These are phyloP conservation scores for Conistra vaccinii DNA, from an alignment of 2,888 invertebrate genomes.

Conservation along the genomic window DNA sequence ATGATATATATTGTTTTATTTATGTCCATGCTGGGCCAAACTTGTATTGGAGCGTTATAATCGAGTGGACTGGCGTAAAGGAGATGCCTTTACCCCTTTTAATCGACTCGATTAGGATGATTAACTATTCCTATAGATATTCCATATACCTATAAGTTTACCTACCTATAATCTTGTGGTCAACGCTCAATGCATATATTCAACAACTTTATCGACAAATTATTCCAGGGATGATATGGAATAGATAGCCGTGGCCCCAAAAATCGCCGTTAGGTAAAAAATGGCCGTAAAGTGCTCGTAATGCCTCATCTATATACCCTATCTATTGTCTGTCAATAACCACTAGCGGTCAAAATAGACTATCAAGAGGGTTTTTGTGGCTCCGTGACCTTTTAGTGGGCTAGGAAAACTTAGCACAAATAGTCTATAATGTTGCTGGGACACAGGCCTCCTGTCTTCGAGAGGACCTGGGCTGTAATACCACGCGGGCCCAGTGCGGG, in stretches of 20 bases:
- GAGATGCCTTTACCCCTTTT: no score
- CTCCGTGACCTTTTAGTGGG: not conserved
- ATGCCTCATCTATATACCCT: slow-evolving; percentile 47
- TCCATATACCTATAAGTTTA: slow-evolving; percentile 20
- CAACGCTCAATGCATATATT: slow-evolving; percentile 49
- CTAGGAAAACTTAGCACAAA: not conserved
- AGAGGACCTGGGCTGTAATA: no score
- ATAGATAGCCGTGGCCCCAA: slow-evolving; percentile 36
- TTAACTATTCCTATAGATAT: not conserved
- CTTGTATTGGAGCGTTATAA: no score
- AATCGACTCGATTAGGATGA: no score
- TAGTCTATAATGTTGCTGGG: no score
- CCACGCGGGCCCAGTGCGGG: no score
- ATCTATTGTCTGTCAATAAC: slow-evolving; percentile 45
- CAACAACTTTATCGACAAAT: slow-evolving; percentile 61
- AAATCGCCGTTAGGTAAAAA: slow-evolving; percentile 35
- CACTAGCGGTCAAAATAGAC: slow-evolving; percentile 8
- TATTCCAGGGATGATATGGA: slow-evolving; percentile 54
- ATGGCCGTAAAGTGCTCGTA: slow-evolving; percentile 36
- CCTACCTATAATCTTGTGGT: slow-evolving; percentile 25
- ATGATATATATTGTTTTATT: no score
- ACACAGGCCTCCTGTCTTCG: no score
- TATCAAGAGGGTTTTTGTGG: slow-evolving; percentile 3
- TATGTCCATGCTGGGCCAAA: no score
- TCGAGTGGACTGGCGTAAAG: no score